phyloP scores from a whole-genome alignment of 2,113 vertebrate species.

The Sceloporus tristichus region DNA sequence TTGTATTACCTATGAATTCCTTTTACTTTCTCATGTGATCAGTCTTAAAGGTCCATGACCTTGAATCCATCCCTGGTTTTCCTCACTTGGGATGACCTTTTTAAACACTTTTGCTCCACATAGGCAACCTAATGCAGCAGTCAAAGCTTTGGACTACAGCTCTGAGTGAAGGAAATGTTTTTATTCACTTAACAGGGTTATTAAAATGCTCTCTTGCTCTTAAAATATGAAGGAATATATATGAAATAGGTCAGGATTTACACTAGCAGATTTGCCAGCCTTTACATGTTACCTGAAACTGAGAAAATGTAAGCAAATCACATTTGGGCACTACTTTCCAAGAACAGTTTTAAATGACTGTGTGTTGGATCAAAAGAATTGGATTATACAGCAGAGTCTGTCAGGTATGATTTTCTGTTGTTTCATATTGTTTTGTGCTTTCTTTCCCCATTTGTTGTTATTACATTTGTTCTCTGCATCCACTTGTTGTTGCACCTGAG shows the following conservation, averaged over 20 bases:
- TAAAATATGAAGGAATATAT: neutral
- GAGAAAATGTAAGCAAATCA: conserved; percentile 1
- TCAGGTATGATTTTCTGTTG: neutral
- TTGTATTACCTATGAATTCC: no score
- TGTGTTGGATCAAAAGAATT: neutral
- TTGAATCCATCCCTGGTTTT: neutral
- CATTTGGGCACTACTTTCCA: neutral
- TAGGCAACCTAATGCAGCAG: neutral
- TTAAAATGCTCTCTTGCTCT: neutral
- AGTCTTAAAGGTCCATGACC: neutral
- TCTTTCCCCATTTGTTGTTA: neutral
- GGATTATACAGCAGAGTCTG: neutral
- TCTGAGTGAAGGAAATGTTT: neutral
- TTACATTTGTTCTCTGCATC: neutral
- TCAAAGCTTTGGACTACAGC: no score
- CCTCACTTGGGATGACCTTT: neutral
- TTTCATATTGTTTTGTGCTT: neutral
- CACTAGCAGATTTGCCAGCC: neutral
- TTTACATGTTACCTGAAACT: neutral
- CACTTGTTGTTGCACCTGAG: neutral
- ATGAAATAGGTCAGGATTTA: neutral
- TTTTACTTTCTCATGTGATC: neutral
- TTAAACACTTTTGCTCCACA: neutral
- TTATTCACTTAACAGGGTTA: neutral
- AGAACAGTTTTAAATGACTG: neutral